Conservation (phyloP, 2,888 invertebrate genomes). For the Melolontha melolontha region DNA sequence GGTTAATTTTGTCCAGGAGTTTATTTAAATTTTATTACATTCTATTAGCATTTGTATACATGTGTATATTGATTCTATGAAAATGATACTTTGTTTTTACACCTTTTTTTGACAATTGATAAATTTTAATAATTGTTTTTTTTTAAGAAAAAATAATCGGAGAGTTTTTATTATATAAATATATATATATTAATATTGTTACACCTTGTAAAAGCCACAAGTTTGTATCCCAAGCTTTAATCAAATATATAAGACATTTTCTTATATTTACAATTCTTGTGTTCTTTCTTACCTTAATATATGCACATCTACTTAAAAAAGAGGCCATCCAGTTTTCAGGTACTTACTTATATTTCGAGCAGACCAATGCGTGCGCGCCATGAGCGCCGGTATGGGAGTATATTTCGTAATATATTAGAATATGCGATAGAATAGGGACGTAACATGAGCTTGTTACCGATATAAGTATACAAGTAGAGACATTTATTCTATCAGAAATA, state of each 20-base stretch:
- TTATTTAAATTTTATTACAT: conserved; percentile 28
- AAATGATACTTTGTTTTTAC: conserved; percentile 13
- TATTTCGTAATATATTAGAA: too few relatives aligned
- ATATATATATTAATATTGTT: conserved; percentile 43
- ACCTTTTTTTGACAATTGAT: conserved; percentile 5
- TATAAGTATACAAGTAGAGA: too few relatives aligned
- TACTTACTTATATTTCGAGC: background rate
- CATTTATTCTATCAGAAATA: too few relatives aligned
- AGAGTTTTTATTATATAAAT: conserved; percentile 42
- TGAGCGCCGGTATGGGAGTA: too few relatives aligned
- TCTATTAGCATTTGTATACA: conserved; percentile 21
- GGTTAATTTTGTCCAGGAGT: too few relatives aligned
- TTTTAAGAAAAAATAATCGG: conserved; percentile 43
- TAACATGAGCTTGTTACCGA: too few relatives aligned
- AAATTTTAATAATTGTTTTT: conserved; percentile 26
- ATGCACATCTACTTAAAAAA: conserved; percentile 10
- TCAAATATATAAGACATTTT: conserved; percentile 42
- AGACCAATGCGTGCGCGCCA: too few relatives aligned
- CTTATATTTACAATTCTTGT: conserved; percentile 10
- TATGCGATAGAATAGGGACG: too few relatives aligned
- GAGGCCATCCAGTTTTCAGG: background rate
- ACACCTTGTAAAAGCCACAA: conserved; percentile 45
- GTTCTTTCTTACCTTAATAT: background rate
- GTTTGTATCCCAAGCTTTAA: conserved; percentile 43
- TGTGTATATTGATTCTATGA: conserved; percentile 13